Evolutionary conservation across 92 coral and sea anemone genomes (phyloP), one percentile per base, ranked within the genome.

Genomic region (Actinernus sp.): DNA sequence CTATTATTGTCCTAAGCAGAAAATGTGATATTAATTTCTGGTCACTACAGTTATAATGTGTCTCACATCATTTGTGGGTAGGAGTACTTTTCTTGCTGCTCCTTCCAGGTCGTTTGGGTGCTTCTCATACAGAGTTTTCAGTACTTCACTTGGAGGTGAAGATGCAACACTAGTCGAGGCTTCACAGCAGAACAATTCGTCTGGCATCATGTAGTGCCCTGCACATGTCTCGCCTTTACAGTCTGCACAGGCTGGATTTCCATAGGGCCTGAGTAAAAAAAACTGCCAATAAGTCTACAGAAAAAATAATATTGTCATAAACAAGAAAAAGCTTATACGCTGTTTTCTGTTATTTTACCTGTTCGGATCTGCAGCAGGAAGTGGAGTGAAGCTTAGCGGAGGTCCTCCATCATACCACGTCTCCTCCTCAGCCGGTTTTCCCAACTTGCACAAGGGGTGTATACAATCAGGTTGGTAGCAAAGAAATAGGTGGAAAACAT

Each of bases 361-460:
- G 68, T 71, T 77, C 26, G 67, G 57, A 38, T 77, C 77, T 55
- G 68, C 29, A 26, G 34, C 77, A 47, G 70, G 70, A 57, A 77
- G 60, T 30, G 84, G 84, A 18, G 76, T 66, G 68, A 37, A 77
- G 26, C 41, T 33, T 26, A 67, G 60, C 0, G 76, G 84, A 11
- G 84, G 76, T 25, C 84, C 77, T 40, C 76, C 84, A 0, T 58
- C 62, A 44, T 68, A 78, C 71, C 64, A 67, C 1, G 68, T 67
- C 39, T 32, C 49, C 44, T 59, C 71, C 21, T 50, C 13, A 11
- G 56, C 3, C 54, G 87, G 87, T 51, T 13, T 0, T 26, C 82
- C 73, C 25, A 14, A 12, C 61, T 56, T 27, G 26, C 78, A 68
- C 46, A 68, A 10, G 29, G 85, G 78, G 53, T 78, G 85, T 3